phyloP scores from a whole-genome alignment of 2,888 invertebrate genomes.

The Diaperis boleti region DNA sequence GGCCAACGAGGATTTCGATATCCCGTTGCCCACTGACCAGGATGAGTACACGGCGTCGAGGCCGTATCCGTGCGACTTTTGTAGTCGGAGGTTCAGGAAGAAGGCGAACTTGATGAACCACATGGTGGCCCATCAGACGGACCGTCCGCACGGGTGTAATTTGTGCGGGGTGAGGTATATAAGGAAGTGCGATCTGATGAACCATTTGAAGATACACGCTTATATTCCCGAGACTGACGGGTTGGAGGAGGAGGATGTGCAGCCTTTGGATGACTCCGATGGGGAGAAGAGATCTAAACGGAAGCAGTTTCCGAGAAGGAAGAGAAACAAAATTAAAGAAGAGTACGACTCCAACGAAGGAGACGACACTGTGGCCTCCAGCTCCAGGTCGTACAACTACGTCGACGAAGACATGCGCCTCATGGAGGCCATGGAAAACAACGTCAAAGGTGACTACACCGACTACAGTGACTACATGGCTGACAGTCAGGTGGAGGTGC shows the following conservation, averaged over 20 bases:
- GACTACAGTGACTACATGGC: constrained; percentile 58
- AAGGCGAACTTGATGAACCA: constrained; percentile 88
- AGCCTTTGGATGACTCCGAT: constrained; percentile 55
- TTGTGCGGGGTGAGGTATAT: constrained; percentile 85
- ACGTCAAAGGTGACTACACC: constrained; percentile 51
- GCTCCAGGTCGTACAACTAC: constrained; percentile 66
- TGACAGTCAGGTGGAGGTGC: constrained; percentile 55
- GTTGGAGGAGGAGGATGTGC: constrained; percentile 69
- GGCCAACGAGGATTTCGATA: constrained; percentile 75
- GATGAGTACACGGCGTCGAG: constrained; percentile 81
- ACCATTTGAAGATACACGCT: constrained; percentile 85
- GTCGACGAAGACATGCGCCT: constrained; percentile 68
- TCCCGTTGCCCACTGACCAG: constrained; percentile 85
- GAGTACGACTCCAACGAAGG: constrained; percentile 53
- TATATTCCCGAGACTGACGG: constrained; percentile 76
- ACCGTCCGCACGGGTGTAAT: constrained; percentile 85
- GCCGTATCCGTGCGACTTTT: constrained; percentile 89
- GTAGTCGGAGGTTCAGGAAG: constrained; percentile 85
- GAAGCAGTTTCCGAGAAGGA: constrained; percentile 54
- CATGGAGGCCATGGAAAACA: constrained; percentile 66
- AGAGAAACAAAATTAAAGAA: constrained; percentile 61
- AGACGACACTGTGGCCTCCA: constrained; percentile 57
- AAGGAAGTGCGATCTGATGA: constrained; percentile 83
- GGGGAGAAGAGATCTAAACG: constrained; percentile 50
- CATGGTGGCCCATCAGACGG: constrained; percentile 89